phyloP scores from a whole-genome alignment of 2,888 invertebrate genomes.

The Drosophila tanythrix region DNA sequence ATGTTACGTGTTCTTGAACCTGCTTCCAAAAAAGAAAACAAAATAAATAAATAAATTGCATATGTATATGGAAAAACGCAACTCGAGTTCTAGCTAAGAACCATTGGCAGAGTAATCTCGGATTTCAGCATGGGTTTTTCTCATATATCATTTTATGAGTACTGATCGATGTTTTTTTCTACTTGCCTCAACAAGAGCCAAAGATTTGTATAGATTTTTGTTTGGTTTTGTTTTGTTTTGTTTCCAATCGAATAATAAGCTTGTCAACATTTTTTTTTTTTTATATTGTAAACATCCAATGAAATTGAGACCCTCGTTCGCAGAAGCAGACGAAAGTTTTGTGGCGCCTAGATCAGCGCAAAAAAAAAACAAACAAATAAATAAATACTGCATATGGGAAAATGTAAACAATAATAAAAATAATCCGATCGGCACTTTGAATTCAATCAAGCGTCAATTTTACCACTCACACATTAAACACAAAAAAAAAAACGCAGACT shows the following conservation, averaged over 20 bases:
- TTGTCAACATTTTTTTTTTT: neutral
- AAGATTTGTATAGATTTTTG: neutral
- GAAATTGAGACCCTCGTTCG: neutral
- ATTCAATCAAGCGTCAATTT: neutral
- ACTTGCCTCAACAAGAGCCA: neutral
- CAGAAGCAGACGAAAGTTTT: neutral
- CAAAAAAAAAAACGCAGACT: neutral
- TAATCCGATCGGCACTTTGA: neutral
- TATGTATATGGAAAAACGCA: neutral
- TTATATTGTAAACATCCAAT: neutral
- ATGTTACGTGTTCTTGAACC: constrained; percentile 20
- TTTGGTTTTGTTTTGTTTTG: neutral
- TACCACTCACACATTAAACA: neutral
- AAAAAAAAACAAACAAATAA: neutral
- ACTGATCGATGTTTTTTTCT: neutral
- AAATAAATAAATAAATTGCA: constrained; percentile 1
- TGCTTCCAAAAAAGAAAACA: constrained; percentile 12
- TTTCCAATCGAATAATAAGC: neutral
- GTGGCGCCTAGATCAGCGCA: neutral
- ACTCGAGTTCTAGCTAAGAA: neutral
- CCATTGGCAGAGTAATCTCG: neutral
- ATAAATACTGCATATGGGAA: neutral
- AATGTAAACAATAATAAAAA: neutral
- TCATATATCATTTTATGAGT: neutral
- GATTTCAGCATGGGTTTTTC: neutral